These are phyloP conservation scores for Cyprinodon diabolis DNA, from an alignment of 2,797 vertebrate species.

Conservation along the genomic window DNA sequence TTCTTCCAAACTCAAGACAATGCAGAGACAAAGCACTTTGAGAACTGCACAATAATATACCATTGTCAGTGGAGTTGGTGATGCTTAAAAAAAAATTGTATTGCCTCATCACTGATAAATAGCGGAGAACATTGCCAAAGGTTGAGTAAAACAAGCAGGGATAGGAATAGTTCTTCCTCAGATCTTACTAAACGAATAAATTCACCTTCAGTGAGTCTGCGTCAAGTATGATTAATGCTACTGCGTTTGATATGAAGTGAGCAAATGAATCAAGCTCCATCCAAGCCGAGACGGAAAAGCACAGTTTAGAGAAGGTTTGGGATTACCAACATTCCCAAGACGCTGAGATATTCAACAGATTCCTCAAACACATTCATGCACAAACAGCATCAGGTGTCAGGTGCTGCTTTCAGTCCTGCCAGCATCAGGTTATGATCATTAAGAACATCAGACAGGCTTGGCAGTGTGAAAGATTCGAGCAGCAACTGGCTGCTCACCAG, in stretches of 20 bases:
- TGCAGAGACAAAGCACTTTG: conserved; percentile 17
- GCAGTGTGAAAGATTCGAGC: conserved; percentile 17
- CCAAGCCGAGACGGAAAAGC: conserved; percentile 36
- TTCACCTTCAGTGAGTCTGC: conserved; percentile 26
- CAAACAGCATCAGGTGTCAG: conserved; percentile 65
- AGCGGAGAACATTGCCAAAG: conserved; percentile 14
- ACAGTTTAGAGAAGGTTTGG: conserved; percentile 43
- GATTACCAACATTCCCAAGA: conserved; percentile 57
- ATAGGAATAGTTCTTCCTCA: conserved; percentile 16
- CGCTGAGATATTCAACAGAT: conserved; percentile 54
- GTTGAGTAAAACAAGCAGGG: conserved; percentile 12
- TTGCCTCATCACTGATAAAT: conserved; percentile 38
- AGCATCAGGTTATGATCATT: conserved; percentile 37
- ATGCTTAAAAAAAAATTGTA: conserved; percentile 16
- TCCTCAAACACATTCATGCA: conserved; percentile 56
- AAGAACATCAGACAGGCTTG: conserved; percentile 17
- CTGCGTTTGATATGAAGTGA: conserved; percentile 48
- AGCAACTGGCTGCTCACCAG: conserved; percentile 40
- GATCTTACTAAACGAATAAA: conserved; percentile 18
- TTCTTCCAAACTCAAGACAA: conserved; percentile 37
- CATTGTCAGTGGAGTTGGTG: conserved; percentile 36
- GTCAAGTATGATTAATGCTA: conserved; percentile 52
- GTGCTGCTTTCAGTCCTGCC: conserved; percentile 42
- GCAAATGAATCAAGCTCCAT: conserved; percentile 48
- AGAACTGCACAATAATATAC: conserved; percentile 30